These are phyloP conservation scores for Lacerta agilis DNA, from an alignment of 2,797 vertebrate species.

Conservation along the genomic window DNA sequence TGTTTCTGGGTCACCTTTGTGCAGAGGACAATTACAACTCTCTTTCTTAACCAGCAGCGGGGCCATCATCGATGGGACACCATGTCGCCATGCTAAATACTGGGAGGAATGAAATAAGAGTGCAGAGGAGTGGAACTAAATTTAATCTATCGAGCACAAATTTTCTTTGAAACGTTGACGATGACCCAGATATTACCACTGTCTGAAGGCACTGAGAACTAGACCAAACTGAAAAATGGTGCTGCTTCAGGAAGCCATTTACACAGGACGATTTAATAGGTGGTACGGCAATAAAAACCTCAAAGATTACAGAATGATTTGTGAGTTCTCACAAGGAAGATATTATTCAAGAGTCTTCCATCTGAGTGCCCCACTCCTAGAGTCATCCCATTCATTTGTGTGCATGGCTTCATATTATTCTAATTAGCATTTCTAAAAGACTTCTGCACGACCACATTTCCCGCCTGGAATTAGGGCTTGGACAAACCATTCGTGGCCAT, in stretches of 20 bases:
- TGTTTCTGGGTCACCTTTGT: constrained; percentile 21
- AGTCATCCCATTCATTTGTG: background rate
- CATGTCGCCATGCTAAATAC: background rate
- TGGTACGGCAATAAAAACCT: background rate
- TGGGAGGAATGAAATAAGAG: constrained; percentile 12
- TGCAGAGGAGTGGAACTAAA: background rate
- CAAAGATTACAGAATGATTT: background rate
- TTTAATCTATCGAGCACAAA: background rate
- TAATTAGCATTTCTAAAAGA: background rate
- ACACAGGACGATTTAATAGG: background rate
- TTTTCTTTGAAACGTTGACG: background rate
- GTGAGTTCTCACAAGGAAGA: background rate
- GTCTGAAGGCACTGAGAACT: background rate
- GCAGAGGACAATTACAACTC: background rate
- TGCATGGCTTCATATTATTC: background rate
- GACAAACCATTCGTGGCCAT: too few relatives aligned
- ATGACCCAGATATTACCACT: constrained; percentile 9
- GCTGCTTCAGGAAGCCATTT: background rate
- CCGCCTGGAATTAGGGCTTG: background rate
- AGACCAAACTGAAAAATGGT: background rate
- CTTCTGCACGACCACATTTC: background rate
- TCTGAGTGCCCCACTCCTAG: background rate
- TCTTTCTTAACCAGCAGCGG: background rate
- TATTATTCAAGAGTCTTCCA: background rate
- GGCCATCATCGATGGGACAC: background rate